These are phyloP conservation scores for Rhyacichthys aspro DNA, from an alignment of 2,797 vertebrate genomes.

Conservation along the genomic window DNA sequence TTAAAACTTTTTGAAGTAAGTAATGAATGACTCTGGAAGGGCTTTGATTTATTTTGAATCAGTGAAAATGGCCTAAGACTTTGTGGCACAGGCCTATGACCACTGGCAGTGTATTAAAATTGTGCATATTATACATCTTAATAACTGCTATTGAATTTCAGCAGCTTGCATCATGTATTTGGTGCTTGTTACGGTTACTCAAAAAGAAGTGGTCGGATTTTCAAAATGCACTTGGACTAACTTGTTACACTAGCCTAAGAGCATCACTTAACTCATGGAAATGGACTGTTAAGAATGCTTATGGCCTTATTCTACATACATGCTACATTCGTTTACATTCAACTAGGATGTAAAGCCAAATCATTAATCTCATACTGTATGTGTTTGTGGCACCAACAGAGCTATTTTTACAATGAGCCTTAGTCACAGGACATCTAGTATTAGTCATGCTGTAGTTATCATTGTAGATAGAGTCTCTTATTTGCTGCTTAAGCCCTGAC, in stretches of 20 bases:
- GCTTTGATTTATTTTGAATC: too few species aligned
- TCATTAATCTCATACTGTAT: background rate
- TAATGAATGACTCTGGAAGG: too few species aligned
- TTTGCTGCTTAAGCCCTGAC: slow-evolving; percentile 12
- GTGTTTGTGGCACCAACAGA: background rate
- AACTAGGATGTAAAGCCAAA: background rate
- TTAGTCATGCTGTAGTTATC: background rate
- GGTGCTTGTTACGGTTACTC: background rate
- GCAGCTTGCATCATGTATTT: slow-evolving; percentile 25
- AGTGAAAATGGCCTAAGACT: too few species aligned
- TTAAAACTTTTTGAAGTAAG: too few species aligned
- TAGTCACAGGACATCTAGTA: background rate
- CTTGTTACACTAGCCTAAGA: too few species aligned
- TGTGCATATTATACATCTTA: background rate
- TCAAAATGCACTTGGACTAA: background rate
- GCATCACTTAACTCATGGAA: too few species aligned
- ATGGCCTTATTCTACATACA: too few species aligned
- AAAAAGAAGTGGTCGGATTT: background rate
- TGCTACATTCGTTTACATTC: background rate
- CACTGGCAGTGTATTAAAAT: background rate
- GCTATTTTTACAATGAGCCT: background rate
- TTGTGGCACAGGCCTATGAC: background rate
- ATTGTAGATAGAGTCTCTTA: background rate
- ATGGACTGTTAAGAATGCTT: too few species aligned
- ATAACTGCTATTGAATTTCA: slow-evolving; percentile 1